Evolutionary conservation across 2,797 vertebrate species (phyloP).

Genomic region (Ammospiza maritima): DNA sequence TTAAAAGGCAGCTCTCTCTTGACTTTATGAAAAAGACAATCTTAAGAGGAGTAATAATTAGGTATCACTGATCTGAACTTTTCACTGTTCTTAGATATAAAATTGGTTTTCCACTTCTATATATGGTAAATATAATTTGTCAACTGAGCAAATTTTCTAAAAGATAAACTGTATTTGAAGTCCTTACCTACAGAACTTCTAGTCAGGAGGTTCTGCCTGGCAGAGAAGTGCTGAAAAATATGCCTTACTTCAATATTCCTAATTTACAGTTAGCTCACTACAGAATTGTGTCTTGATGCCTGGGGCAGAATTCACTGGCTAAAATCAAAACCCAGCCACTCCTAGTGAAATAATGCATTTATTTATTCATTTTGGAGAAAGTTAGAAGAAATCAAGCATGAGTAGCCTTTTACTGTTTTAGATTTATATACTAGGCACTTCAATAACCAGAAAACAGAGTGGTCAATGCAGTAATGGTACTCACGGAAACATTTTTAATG

Average conservation of each 20-base stretch:
- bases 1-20: background rate
- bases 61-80: background rate
- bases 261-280: background rate
- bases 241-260: background rate
- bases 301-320: background rate
- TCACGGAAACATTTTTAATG: background rate
- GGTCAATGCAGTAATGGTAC: background rate
- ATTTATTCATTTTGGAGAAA: background rate
- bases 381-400: background rate
- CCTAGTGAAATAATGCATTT: background rate
- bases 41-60: background rate
- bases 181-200: background rate
- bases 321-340: background rate
- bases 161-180: background rate
- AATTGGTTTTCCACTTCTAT: background rate
- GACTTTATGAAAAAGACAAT: background rate
- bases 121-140: background rate
- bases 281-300: background rate
- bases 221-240: background rate
- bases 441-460: background rate
- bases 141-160: background rate
- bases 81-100: background rate
- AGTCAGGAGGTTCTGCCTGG: background rate
- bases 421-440: background rate
- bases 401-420: background rate